phyloP scores from a whole-genome alignment of 2,113 vertebrate genomes.

The Chelonoidis abingdonii region DNA sequence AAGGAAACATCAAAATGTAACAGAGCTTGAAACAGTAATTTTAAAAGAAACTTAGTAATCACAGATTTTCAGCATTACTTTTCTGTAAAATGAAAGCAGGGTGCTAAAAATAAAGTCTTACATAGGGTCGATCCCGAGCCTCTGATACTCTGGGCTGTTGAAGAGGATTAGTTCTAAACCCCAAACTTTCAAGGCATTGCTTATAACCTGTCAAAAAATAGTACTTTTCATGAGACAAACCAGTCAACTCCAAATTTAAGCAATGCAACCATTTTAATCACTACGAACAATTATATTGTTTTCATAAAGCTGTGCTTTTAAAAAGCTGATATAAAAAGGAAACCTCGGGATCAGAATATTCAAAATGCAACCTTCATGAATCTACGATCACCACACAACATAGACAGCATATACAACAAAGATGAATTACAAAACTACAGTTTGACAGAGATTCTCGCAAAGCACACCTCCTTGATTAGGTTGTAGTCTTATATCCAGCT shows the following conservation, averaged over 20 bases:
- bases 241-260: constrained; percentile 48
- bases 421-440: not conserved
- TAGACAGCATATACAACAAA: not conserved
- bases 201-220: constrained; percentile 91
- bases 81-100: constrained; percentile 51
- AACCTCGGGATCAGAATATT: not conserved
- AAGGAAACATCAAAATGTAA: constrained; percentile 9
- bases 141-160: constrained; percentile 98
- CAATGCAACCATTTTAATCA: constrained; percentile 28
- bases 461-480: not conserved
- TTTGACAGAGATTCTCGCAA: constrained; percentile 10
- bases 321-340: not conserved
- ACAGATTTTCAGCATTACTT: not conserved
- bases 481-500: not conserved
- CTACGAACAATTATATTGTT: constrained; percentile 7
- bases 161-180: constrained; percentile 97
- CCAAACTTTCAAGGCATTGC: constrained; percentile 98
- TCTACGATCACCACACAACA: constrained; percentile 5
- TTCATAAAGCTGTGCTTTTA: constrained; percentile 11
- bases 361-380: constrained; percentile 10
- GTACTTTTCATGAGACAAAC: constrained; percentile 65
- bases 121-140: constrained; percentile 94
- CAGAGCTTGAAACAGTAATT: constrained; percentile 13
- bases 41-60: constrained; percentile 15
- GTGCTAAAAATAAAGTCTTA: constrained; percentile 78